Percentiles rank a stretch among this genome's conserved stretches.
These are phyloP conservation scores for Calameuta idolon DNA, from an alignment of 2,888 invertebrate species.

Conservation along the genomic window DNA sequence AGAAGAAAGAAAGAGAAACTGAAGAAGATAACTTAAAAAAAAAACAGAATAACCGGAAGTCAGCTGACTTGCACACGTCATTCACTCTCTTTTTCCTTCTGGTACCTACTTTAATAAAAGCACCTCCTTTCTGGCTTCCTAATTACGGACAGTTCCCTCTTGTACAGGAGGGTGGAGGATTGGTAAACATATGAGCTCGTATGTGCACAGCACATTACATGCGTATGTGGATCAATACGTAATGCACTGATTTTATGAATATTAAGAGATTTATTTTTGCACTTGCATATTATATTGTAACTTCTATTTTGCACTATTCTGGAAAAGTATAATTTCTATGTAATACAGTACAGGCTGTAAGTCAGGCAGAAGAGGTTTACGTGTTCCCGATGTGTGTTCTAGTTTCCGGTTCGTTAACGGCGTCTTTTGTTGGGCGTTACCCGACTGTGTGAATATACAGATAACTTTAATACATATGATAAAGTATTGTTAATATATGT, in stretches of 20 bases:
- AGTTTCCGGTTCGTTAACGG: constrained; percentile 49
- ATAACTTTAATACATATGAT: background rate
- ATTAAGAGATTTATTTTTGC: background rate
- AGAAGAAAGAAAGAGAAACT: background rate
- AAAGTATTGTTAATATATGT: background rate
- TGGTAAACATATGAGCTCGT: background rate
- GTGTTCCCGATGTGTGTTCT: constrained; percentile 39
- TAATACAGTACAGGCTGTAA: background rate
- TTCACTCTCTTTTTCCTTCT: background rate
- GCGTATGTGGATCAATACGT: background rate
- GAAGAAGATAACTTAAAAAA: background rate
- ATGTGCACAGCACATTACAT: background rate
- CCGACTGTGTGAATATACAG: background rate
- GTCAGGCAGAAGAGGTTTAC: background rate
- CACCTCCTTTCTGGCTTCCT: background rate
- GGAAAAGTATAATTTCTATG: background rate
- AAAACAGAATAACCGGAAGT: background rate
- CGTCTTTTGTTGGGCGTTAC: constrained; percentile 29
- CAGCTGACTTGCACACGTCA: background rate
- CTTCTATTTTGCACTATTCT: background rate
- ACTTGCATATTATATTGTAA: background rate
- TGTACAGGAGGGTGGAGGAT: background rate
- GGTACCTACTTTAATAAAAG: background rate
- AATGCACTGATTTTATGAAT: background rate
- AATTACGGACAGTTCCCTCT: background rate